Base-by-base conservation (phyloP, 2,797 vertebrate genomes). In the Xerus rutilus region DNA sequence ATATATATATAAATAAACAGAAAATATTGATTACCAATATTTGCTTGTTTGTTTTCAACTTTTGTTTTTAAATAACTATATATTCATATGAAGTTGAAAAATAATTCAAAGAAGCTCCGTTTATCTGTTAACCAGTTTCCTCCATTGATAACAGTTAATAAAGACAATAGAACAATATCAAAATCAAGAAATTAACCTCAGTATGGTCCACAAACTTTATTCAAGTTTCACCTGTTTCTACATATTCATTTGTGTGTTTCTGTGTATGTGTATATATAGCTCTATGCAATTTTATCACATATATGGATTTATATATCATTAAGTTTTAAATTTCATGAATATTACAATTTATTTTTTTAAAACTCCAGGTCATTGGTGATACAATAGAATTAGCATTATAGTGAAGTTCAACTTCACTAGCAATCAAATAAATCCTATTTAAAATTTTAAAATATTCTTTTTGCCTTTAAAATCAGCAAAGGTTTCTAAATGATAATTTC, bases 1-100 rank as follows among this genome's bases (percentile, higher is more conserved):
- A 81, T 35, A 65, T 73, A 57, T 73, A 89, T n/a, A 6, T 93
- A 91, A 96, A 88, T 76, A 87, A 89, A 93, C 43, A 77, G 70
- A 69, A 84, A 32, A 87, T 77, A 25, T 11, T 74, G 4, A 82
- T 76, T 43, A 73, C 21, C 47, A 57, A 43, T n/a, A 65, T 39
- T 47, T 65, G 78, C 2, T 47, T 72, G 84, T 17, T 57, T 86
- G 15, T 39, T 91, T 86, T 85, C 57, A 69, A 8, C 21, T 82
- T 89, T 89, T 28, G 15, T 18, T 84, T 64, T 74, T 49, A 91
- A 74, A 74, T 35, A 12, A 91, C 30, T 64, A 30, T 30, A 52
- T 23, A 49, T 30, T 39, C 17, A 64, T 25, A 52, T 85, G 30
- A 45, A 70, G 7, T 72, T 72, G 18, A 25, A 73, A 52, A 86